Base-by-base conservation (phyloP, 2,888 invertebrate genomes). In the Apamea monoglypha region DNA sequence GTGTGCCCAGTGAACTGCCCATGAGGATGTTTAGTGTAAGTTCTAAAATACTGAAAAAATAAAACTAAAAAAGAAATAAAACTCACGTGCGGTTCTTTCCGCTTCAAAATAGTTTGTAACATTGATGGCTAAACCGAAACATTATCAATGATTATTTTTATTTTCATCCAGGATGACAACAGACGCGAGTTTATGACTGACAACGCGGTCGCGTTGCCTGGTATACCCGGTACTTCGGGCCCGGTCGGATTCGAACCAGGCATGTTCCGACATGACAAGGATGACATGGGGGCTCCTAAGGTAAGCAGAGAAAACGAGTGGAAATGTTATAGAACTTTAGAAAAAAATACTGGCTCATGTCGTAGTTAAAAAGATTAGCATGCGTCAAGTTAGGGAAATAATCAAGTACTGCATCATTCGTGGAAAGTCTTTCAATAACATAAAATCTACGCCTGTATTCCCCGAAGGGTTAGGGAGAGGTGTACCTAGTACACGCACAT, bases 241-340 rank as follows among this genome's bases (percentile, higher is more conserved):
- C 98, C 98, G 0, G 97, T 98, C 50, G 98, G 98, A 47, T 98
- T 98, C 92, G 98, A 98, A 90, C 98, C 98, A 0, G 98, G 98
- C 77, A 98, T 98, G 98, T 98, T 98, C 93, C 97, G 97, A 84
- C 97, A 97, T 18, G 97, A 97, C 83, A 95, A 96, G 67, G 98
- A 98, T 50, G 96, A 96, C 64, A 87, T 95, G 87, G 96, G 94
- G 7, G 94, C 93, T 10, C 95, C 96, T 74, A 97, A 97, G 96
- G 96, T 96, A 90, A 86, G 71, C 32, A 66, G 18, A 80, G 25
- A 14, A 29, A 36, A 12, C 0, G 1, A 44, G 40, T n/a, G 29
- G 3, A 50, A 50, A 61, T 32, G 1, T 44, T 72, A 1, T 47
- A 72, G 7, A 29, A 44, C 53, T 44, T 56, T 0, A 21, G 25